phyloP scores from a whole-genome alignment of 2,797 vertebrate genomes.

The Hippopotamyrus pictus region DNA sequence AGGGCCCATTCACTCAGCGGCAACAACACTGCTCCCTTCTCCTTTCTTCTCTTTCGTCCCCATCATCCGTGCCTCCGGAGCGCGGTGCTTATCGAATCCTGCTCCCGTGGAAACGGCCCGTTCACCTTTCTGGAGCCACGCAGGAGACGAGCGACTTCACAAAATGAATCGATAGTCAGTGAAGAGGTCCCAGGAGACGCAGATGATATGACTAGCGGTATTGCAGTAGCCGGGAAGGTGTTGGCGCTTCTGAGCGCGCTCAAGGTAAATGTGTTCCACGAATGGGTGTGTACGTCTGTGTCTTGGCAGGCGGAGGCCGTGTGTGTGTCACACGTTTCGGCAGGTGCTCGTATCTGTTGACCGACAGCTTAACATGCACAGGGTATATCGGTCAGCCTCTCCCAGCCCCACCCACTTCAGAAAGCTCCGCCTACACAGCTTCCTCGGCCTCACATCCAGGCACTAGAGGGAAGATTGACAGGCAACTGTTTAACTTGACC shows the following conservation, averaged over 20 bases:
- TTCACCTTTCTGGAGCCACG: neutral
- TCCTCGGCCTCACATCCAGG: neutral
- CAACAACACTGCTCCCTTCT: neutral
- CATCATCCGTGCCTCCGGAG: neutral
- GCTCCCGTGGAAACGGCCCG: neutral
- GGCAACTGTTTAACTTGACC: neutral
- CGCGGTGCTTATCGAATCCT: neutral
- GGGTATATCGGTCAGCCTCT: neutral
- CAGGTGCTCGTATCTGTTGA: neutral
- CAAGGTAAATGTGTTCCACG: neutral
- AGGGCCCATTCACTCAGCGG: neutral
- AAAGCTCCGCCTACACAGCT: neutral
- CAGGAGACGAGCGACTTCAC: neutral
- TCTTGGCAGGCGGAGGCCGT: neutral
- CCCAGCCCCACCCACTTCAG: neutral
- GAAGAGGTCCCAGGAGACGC: neutral
- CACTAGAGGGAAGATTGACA: neutral
- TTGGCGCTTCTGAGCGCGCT: neutral
- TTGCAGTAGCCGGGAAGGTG: neutral
- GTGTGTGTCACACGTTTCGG: neutral
- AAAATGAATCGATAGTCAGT: neutral
- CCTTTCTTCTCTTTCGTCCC: no score
- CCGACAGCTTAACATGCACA: neutral
- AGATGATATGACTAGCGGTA: neutral
- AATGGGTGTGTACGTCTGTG: neutral